A percentile compares a stretch with the other conserved stretches of the same genome.
These are phyloP conservation scores for Drosophila obscura DNA, from an alignment of 1,140 invertebrate species.

Conservation along the genomic window DNA sequence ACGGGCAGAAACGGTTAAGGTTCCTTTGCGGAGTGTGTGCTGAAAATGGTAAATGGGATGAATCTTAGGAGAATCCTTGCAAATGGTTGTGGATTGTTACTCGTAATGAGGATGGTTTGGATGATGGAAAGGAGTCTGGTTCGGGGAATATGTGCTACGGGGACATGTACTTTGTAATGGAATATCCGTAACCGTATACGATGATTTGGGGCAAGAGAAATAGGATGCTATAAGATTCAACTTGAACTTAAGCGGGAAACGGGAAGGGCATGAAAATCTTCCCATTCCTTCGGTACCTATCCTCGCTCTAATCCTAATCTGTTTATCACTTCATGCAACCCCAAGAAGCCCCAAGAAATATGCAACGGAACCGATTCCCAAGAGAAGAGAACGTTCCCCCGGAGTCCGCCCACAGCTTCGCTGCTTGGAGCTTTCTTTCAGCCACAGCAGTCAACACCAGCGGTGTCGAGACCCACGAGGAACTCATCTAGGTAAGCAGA, in stretches of 20 bases:
- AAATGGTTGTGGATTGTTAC: slow-evolving; percentile 18
- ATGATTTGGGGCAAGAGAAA: too few species aligned
- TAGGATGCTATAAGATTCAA: too few species aligned
- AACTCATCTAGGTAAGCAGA: slow-evolving; percentile 44
- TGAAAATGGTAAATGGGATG: slow-evolving; percentile 46
- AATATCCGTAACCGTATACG: neutral
- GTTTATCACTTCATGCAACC: slow-evolving; percentile 10
- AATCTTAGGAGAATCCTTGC: slow-evolving; percentile 38
- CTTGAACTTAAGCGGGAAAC: too few species aligned
- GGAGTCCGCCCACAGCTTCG: neutral
- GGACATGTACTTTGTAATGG: neutral
- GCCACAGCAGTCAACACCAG: slow-evolving; percentile 64
- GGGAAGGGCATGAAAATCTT: too few species aligned
- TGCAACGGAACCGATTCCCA: neutral
- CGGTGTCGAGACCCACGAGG: slow-evolving; percentile 42
- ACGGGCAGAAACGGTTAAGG: slow-evolving; percentile 13
- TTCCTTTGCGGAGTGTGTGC: slow-evolving; percentile 25
- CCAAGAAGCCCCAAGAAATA: neutral
- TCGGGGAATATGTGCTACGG: too few species aligned
- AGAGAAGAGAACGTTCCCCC: neutral
- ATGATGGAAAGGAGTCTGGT: too few species aligned
- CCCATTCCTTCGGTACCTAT: too few species aligned
- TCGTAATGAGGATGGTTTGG: neutral
- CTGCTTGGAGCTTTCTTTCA: slow-evolving; percentile 2
- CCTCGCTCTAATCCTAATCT: slow-evolving; percentile 7